Conservation (phyloP, 2,113 vertebrate genomes). For the Theristicus caerulescens region DNA sequence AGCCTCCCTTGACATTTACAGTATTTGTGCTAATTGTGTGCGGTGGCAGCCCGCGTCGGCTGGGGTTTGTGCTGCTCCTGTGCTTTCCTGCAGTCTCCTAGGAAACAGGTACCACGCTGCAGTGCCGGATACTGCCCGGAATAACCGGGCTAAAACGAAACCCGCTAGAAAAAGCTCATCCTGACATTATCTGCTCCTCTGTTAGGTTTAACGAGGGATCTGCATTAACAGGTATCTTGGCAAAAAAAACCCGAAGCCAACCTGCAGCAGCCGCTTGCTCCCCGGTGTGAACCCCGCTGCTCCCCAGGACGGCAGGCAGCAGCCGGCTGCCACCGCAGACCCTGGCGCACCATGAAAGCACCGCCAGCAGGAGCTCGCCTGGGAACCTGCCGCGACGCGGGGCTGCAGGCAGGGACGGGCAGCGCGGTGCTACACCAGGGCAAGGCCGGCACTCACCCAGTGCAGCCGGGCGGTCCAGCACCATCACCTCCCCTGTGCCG, state of each 20-base stretch:
- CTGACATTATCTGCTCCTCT: neutral
- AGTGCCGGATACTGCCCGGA: conserved; percentile 26
- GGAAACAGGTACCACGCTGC: conserved; percentile 70
- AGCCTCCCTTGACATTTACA: conserved; percentile 67
- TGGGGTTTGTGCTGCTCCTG: neutral
- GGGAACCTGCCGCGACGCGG: neutral
- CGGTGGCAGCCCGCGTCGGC: conserved; percentile 8
- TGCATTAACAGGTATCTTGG: neutral
- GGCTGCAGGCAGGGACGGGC: neutral
- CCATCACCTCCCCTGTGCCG: neutral
- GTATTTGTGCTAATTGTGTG: conserved; percentile 53
- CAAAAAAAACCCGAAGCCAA: neutral
- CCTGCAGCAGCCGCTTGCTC: neutral
- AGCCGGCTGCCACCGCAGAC: fast-evolving
- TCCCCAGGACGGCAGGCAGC: neutral
- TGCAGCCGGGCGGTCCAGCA: neutral
- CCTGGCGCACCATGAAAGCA: fast-evolving
- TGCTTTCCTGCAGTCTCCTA: conserved; percentile 64
- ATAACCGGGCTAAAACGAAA: conserved; percentile 1
- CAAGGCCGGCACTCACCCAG: neutral
- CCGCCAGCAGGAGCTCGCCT: fast-evolving
- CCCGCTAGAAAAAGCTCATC: neutral
- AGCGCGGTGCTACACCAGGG: neutral
- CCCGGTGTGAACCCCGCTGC: neutral
- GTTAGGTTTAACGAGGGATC: neutral